Evolutionary conservation across 2,888 invertebrate species (phyloP).

Genomic region (Rhaphigaster nebulosa): DNA sequence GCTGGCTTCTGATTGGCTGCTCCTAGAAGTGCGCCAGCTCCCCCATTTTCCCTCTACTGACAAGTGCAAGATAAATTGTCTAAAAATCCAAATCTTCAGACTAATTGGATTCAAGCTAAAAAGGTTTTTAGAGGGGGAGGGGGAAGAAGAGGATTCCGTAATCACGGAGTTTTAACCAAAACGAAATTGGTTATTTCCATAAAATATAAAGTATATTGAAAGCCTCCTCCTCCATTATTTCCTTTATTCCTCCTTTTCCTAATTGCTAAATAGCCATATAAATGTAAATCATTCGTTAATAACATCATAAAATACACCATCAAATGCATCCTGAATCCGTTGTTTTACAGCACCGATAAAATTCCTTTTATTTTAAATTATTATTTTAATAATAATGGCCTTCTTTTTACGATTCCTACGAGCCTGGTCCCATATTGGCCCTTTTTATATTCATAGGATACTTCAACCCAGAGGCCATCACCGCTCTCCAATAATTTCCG

Average conservation of each 20-base stretch:
- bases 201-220: background rate
- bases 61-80: no score
- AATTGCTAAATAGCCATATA: conserved; percentile 42
- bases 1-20: no score
- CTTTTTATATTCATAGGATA: conserved; percentile 55
- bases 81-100: no score
- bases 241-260: background rate
- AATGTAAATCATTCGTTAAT: conserved; percentile 42
- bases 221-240: background rate
- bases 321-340: background rate
- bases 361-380: conserved; percentile 52
- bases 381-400: conserved; percentile 56
- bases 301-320: conserved; percentile 24
- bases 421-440: conserved; percentile 42
- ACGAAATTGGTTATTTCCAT: background rate
- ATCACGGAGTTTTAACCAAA: background rate
- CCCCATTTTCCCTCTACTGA: no score
- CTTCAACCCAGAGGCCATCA: background rate
- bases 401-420: conserved; percentile 13
- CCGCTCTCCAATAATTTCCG: conserved; percentile 22
- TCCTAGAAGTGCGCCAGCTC: no score
- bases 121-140: no score
- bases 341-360: conserved; percentile 51
- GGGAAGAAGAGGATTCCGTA: background rate
- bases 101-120: no score